Evolutionary conservation across 2,113 vertebrate genomes (phyloP), one percentile per base, ranked within the genome.

Genomic region (Sminthopsis crassicaudata): DNA sequence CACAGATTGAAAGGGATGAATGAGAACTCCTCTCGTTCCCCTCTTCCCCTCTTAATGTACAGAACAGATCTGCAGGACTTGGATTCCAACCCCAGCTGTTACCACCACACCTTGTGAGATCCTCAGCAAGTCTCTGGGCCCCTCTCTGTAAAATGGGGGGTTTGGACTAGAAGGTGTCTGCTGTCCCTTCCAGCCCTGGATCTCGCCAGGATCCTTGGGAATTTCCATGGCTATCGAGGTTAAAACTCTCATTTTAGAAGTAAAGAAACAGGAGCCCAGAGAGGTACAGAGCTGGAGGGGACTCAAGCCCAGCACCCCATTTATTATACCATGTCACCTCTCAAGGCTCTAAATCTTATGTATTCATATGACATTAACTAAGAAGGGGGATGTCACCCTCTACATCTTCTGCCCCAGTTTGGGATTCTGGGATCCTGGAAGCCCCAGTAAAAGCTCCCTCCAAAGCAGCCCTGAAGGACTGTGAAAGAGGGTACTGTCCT

Each of bases 401-500:
- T 36, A 36, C 30, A 11, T n/a, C 60, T 1, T n/a, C 60, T n/a
- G 36, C 14, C 14, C 0, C 4, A 3, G 19, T 50, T 1, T n/a
- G 53, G 46, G 48, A 48, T 48, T 16, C 50, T 92, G 25, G 12
- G 57, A 53, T 36, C 0, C 48, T 3, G 7, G 6, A 67, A 14
- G 30, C 12, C 30, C 19, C 60, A n/a, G 30, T n/a, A 19, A 36
- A n/a, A 12, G 36, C 60, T 76, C 60, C 36, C 36, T n/a, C 60
- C 14, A 19, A 60, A 30, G 55, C 10, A 60, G 27, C 10, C 26
- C 9, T 30, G 57, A 60, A 60, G 57, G 57, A 60, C 57, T 60
- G 12, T 60, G 57, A 60, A 60, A 60, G 27, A 60, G 57, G 25
- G 25, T 57, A 57, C 55, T 57, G 55, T 57, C 55, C 8, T 57